Conservation (phyloP, 2,113 vertebrate genomes). For the Mugil cephalus region DNA sequence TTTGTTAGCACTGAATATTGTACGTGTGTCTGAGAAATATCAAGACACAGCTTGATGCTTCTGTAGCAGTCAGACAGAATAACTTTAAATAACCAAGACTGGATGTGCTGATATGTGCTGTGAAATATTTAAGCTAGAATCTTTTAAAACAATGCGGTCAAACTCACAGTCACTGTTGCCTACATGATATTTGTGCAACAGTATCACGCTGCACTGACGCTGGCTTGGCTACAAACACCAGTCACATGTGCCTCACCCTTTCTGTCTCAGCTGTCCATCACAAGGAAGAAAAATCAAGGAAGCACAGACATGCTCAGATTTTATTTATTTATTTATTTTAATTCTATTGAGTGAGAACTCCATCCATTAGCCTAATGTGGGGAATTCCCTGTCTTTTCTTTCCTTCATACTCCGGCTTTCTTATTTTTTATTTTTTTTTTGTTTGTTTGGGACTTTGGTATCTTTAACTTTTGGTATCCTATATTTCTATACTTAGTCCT, state of each 20-base stretch:
- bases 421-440: no score
- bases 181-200: not conserved
- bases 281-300: not conserved
- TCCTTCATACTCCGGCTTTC: no score
- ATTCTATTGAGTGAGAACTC: slow-evolving; percentile 63
- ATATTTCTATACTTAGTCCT: slow-evolving; percentile 45
- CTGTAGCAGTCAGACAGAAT: not conserved
- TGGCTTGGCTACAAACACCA: not conserved
- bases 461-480: slow-evolving; percentile 6
- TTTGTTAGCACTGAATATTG: not conserved
- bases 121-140: not conserved
- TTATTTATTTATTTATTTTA: slow-evolving; percentile 78
- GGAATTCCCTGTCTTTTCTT: not conserved
- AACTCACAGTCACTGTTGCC: not conserved
- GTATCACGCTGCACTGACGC: not conserved
- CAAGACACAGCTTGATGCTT: not conserved
- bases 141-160: not conserved
- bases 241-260: slow-evolving; percentile 6
- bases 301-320: slow-evolving; percentile 44
- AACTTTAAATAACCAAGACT: not conserved
- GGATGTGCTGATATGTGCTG: not conserved
- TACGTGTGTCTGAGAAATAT: not conserved
- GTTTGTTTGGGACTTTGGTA: no score
- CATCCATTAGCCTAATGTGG: slow-evolving; percentile 23
- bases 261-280: not conserved